Evolutionary conservation across 2,113 vertebrate genomes (phyloP).

Genomic region (Paramisgurnus dabryanus): DNA sequence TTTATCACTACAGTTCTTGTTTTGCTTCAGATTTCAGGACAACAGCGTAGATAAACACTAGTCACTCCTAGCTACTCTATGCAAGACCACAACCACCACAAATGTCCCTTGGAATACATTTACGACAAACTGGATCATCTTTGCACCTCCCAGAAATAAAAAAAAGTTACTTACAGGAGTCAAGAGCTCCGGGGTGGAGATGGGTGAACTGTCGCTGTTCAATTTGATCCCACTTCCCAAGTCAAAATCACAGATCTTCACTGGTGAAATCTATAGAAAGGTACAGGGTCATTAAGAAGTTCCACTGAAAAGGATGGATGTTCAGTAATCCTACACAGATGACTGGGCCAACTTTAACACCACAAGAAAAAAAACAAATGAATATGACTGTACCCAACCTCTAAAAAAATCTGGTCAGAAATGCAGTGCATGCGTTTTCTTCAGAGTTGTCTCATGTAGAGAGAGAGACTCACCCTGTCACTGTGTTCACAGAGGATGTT

Average conservation of each 20-base stretch:
- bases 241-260: constrained; percentile 96
- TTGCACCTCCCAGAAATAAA: too few species aligned
- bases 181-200: constrained; percentile 94
- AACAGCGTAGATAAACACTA: not conserved
- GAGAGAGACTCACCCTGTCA: constrained; percentile 79
- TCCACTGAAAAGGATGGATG: not conserved
- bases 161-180: constrained; percentile 83
- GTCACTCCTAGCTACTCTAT: not conserved
- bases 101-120: too few species aligned
- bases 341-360: not conserved
- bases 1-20: not conserved
- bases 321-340: not conserved
- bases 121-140: too few species aligned
- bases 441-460: constrained; percentile 30
- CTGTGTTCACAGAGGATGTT: constrained; percentile 93
- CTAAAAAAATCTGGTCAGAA: constrained; percentile 30
- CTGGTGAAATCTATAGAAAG: constrained; percentile 83
- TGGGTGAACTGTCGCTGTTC: constrained; percentile 93
- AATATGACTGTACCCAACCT: constrained; percentile 22
- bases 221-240: constrained; percentile 95
- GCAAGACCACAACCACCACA: too few species aligned
- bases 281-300: not conserved
- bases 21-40: not conserved
- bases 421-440: constrained; percentile 23
- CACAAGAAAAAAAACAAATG: not conserved